A percentile compares a stretch with the other conserved stretches of the same genome.
Evolutionary conservation across 2,888 invertebrate species (phyloP).

Genomic region (Oxystoma pomonae): DNA sequence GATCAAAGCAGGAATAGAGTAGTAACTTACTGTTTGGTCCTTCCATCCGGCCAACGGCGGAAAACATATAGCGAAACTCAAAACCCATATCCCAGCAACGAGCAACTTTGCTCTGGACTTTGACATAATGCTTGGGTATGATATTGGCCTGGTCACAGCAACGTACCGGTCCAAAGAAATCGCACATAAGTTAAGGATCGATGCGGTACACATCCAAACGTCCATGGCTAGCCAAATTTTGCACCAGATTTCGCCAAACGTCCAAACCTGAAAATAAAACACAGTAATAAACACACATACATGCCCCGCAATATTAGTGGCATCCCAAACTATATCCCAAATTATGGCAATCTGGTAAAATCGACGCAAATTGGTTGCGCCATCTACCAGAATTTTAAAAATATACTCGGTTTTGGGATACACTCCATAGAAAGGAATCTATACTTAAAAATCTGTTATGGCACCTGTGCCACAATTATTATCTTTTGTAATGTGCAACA

Average conservation of each 20-base stretch:
- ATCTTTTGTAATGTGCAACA: too few species aligned
- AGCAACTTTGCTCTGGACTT: conserved; percentile 78
- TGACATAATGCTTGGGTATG: conserved; percentile 91
- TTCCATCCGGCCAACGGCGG: conserved; percentile 95
- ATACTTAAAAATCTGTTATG: too few species aligned
- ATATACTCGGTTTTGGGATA: too few species aligned
- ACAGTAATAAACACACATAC: too few species aligned
- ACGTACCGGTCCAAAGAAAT: conserved; percentile 94
- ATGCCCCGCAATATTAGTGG: too few species aligned
- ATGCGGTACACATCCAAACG: conserved; percentile 98
- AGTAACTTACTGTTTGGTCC: conserved; percentile 62
- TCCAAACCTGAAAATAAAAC: conserved; percentile 73
- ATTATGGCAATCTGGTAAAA: too few species aligned
- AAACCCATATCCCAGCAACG: conserved; percentile 90
- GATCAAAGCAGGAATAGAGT: too few species aligned
- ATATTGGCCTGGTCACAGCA: conserved; percentile 93
- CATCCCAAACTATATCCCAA: too few species aligned
- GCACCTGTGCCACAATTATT: too few species aligned
- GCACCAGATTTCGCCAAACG: conserved; percentile 95
- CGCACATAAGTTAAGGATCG: conserved; percentile 92
- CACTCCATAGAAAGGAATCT: too few species aligned
- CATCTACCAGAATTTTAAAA: too few species aligned
- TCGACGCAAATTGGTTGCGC: too few species aligned
- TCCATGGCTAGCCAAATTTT: conserved; percentile 95
- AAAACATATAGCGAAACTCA: conserved; percentile 94